Percentiles rank a stretch among this genome's conserved stretches.
Evolutionary conservation across 1,140 invertebrate species (phyloP).

Genomic region (Phenacoccus solenopsis): DNA sequence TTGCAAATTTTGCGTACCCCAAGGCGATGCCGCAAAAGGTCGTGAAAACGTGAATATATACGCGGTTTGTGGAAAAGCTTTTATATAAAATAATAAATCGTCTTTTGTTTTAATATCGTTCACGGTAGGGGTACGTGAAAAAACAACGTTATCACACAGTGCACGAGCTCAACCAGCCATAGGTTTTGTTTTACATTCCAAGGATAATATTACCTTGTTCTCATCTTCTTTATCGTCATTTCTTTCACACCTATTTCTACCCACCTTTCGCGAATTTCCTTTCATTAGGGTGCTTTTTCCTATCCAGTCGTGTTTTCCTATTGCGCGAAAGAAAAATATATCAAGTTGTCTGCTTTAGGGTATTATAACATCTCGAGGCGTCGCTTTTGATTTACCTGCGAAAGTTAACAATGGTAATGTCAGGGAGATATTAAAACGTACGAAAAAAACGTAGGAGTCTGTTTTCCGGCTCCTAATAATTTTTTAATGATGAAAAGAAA

Average conservation of each 20-base stretch:
- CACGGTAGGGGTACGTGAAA: neutral
- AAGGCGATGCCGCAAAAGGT: neutral
- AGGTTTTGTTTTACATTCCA: neutral
- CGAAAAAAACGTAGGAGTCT: too few species aligned
- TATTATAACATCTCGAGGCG: neutral
- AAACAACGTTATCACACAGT: neutral
- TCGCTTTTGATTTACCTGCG: neutral
- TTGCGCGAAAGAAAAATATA: neutral
- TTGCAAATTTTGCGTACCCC: neutral
- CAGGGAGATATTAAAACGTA: neutral
- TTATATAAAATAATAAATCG: neutral
- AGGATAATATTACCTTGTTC: neutral
- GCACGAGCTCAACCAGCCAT: neutral
- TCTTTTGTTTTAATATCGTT: neutral
- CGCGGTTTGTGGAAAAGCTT: neutral
- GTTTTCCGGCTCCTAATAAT: too few species aligned
- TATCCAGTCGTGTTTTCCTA: neutral
- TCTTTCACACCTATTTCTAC: neutral
- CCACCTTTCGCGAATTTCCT: neutral
- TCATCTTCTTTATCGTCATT: neutral
- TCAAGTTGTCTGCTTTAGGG: neutral
- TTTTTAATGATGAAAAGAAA: too few species aligned
- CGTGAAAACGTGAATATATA: neutral
- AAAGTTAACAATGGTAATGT: neutral
- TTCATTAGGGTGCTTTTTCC: neutral